Base-by-base conservation (phyloP, 2,797 vertebrate genomes). In the Naso thynnoides region DNA sequence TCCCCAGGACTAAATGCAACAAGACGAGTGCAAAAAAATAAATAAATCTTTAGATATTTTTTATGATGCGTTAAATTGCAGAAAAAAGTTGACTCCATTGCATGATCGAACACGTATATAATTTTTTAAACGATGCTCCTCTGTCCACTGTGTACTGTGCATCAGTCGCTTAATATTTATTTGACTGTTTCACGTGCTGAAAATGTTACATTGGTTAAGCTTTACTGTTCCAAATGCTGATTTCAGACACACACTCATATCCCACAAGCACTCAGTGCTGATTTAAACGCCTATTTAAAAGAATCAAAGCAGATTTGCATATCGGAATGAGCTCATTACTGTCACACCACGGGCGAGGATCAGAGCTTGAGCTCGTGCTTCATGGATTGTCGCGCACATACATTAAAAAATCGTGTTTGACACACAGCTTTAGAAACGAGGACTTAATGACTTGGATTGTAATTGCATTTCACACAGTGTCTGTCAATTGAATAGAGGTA, bases 381-480 rank as follows among this genome's bases (percentile, higher is more conserved):
- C 44, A 68, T 29, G 59, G 26, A 66, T 70, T 13, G 5, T 62
- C n/a, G 45, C 66, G 67, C 47, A 63, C 42, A 33, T 15, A 68
- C 67, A 64, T 75, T n/a, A 45, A 55, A 47, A 33, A 41, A 82
- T 84, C 62, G 68, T 67, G 48, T 82, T 75, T 61, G 33, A 69
- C 53, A 72, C 48, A 56, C 49, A 2, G 57, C 68, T 72, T 69
- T 55, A 27, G 26, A 69, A 81, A 77, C n/a, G 41, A 61, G 44
- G 18, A 38, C 26, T 55, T 33, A 60, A 62, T 67, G 33, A 59
- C 59, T 71, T 60, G 33, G 26, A 60, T 62, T 61, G 27, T 55
- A 50, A 67, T 57, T 66, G 4, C 42, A 55, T 76, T 71, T 67
- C 50, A 71, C 50, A 66, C 48, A 0, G 48, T 45, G 56, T 67